Evolutionary conservation across 2,888 invertebrate species (phyloP).

Genomic region (Andrena minutula): DNA sequence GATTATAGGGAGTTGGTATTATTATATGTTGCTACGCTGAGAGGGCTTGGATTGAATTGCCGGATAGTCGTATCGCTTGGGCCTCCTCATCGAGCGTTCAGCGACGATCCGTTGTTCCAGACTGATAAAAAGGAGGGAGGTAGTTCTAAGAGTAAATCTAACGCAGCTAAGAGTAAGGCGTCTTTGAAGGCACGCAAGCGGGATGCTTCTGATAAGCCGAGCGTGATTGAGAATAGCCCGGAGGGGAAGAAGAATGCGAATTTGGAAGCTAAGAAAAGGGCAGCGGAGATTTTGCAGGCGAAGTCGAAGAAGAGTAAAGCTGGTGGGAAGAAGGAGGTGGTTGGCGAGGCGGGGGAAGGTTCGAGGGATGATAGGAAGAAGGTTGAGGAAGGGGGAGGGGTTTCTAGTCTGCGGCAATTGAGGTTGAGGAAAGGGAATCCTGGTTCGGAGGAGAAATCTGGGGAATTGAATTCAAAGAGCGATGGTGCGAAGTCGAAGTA

Average conservation of each 20-base stretch:
- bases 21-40: conserved; percentile 91
- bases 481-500: conserved; percentile 47
- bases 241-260: conserved; percentile 66
- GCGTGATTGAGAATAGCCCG: conserved; percentile 72
- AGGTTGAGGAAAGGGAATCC: conserved; percentile 42
- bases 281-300: conserved; percentile 72
- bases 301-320: conserved; percentile 49
- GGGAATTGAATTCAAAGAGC: neutral
- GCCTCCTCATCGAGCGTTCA: conserved; percentile 87
- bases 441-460: neutral
- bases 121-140: neutral
- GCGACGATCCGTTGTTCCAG: conserved; percentile 27
- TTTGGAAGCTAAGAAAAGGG: conserved; percentile 76
- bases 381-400: neutral
- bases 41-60: conserved; percentile 93
- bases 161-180: conserved; percentile 22
- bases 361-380: neutral
- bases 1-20: conserved; percentile 90
- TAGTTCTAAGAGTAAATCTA: conserved; percentile 61
- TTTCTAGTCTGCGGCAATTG: conserved; percentile 34
- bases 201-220: conserved; percentile 59
- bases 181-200: conserved; percentile 23
- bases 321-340: neutral
- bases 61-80: conserved; percentile 93
- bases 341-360: neutral